Conservation (phyloP, 2,888 invertebrate genomes). For the Limnephilus rhombicus region DNA sequence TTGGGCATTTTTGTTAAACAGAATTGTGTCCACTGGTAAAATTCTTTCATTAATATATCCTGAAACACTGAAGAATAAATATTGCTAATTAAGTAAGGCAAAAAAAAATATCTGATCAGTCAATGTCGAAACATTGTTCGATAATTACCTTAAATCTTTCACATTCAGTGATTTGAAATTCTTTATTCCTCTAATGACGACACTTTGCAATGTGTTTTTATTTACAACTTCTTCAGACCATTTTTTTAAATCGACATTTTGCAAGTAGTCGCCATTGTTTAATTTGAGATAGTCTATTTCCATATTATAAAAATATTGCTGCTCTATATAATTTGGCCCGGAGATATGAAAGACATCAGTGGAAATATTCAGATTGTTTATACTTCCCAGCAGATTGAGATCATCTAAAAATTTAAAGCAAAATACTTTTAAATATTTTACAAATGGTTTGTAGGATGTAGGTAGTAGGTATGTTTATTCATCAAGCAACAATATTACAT, state of each 20-base stretch:
- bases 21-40: slow-evolving; percentile 68
- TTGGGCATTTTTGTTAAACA: slow-evolving; percentile 69
- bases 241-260: slow-evolving; percentile 73
- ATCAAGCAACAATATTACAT: neutral
- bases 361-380: slow-evolving; percentile 76
- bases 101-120: slow-evolving; percentile 59
- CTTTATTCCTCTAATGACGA: slow-evolving; percentile 70
- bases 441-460: too few species aligned
- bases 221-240: slow-evolving; percentile 74
- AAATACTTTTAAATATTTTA: neutral
- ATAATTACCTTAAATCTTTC: neutral
- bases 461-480: neutral
- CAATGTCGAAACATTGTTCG: neutral
- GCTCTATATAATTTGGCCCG: slow-evolving; percentile 72
- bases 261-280: slow-evolving; percentile 69
- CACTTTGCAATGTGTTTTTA: slow-evolving; percentile 69
- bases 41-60: slow-evolving; percentile 69
- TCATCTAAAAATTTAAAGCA: slow-evolving; percentile 68
- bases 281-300: slow-evolving; percentile 71
- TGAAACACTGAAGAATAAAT: slow-evolving; percentile 67
- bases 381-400: slow-evolving; percentile 69
- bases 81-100: slow-evolving; percentile 67
- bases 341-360: slow-evolving; percentile 76
- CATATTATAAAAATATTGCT: slow-evolving; percentile 72
- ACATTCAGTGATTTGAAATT: slow-evolving; percentile 59